Conservation (phyloP, 2,113 vertebrate genomes). For the Ibidorhyncha struthersii region DNA sequence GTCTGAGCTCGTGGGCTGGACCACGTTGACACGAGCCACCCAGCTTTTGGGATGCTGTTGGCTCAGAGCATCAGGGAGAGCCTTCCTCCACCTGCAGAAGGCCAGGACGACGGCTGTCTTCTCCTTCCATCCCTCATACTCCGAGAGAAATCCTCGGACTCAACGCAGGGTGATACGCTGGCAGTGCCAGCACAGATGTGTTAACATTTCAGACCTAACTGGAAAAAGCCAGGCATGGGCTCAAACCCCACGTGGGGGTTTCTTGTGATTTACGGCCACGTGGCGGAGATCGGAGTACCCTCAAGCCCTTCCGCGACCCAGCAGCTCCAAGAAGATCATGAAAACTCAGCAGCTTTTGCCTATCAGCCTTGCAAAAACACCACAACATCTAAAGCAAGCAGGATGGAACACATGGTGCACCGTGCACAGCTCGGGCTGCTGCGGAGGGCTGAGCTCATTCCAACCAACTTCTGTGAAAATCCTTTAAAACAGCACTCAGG, state of each 20-base stretch:
- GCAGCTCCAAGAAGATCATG: not conserved
- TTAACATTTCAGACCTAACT: not conserved
- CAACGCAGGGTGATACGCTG: not conserved
- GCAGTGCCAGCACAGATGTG: not conserved
- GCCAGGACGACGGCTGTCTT: not conserved
- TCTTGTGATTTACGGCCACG: not conserved
- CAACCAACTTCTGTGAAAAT: not conserved
- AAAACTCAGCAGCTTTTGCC: not conserved
- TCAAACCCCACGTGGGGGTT: not conserved
- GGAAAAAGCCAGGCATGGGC: not conserved
- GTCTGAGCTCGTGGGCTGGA: not conserved
- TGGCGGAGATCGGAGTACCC: not conserved
- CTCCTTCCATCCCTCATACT: not conserved
- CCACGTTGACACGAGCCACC: not conserved
- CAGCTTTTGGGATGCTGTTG: not conserved
- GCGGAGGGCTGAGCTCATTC: not conserved
- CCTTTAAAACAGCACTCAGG: not conserved
- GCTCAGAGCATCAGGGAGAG: not conserved
- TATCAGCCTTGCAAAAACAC: not conserved
- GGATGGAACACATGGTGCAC: not conserved
- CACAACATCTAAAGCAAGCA: not conserved
- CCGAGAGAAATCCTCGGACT: not conserved
- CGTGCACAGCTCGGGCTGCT: accelerated
- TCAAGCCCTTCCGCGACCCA: not conserved
- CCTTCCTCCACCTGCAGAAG: not conserved